Evolutionary conservation across 2,888 invertebrate species (phyloP), one percentile per base, ranked within the genome.

Genomic region (Sphaeridia pumilis): DNA sequence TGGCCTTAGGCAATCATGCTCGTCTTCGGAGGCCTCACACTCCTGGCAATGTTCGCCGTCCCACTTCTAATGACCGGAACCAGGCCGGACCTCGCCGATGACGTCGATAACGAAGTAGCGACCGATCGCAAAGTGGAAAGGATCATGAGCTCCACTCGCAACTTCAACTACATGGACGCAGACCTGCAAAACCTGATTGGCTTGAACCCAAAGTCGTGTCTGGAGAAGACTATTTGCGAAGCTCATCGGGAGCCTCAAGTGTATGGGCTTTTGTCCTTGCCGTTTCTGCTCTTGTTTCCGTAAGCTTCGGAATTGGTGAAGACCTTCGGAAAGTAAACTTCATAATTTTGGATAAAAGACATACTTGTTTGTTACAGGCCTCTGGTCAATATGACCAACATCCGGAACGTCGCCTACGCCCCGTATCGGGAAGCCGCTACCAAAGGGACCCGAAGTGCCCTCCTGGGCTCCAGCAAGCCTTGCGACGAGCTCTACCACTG

Each of bases 241-340:
- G 63, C 63, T 28, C 58, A 61, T 44, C 49, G 57, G 10, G 41
- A 49, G 12, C 59, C 63, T 3, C 57, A 61, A 52, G 59, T 57
- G 48, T 63, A 59, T 31, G 60, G 60, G 51, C 47, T 63, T 52
- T 50, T 63, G 41, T 55, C 60, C 20, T 55, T 55, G 20, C 63
- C 63, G 10, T 61, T 63, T 52, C 54, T 58, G 54, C 57, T 63
- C 54, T 63, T 63, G 48, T 63, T 63, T 56, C 63, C 63, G 60
- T 61, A 56, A 59, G 62, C 34, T 34, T n/a, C n/a, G n/a, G n/a
- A n/a, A n/a, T n/a, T 12, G n/a, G n/a, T n/a, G n/a, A 35, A 4
- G 14, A 44, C 25, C 17, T 3, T 10, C n/a, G n/a, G n/a, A n/a
- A n/a, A n/a, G n/a, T n/a, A n/a, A n/a, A n/a, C n/a, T n/a, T n/a